Percentiles rank a stretch among this genome's conserved stretches.
Evolutionary conservation across 2,888 invertebrate genomes (phyloP).

Genomic region (Frankliniella intonsa): DNA sequence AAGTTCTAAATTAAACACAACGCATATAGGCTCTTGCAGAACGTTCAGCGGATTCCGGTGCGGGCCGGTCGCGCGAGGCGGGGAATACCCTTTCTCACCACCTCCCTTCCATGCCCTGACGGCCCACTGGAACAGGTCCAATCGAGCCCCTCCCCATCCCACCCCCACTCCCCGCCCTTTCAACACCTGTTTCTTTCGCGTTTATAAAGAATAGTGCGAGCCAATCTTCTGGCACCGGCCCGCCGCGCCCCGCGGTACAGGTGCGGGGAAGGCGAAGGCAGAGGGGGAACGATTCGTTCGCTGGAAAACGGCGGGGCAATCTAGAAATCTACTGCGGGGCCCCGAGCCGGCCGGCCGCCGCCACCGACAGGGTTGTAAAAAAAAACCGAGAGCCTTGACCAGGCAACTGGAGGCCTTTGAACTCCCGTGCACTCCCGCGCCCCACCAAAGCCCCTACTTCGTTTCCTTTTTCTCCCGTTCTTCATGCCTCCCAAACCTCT

Average conservation of each 20-base stretch:
- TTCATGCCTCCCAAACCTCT: neutral
- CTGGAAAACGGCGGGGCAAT: neutral
- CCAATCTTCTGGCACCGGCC: neutral
- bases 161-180: neutral
- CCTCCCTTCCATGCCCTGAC: no score
- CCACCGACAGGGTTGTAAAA: neutral
- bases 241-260: neutral
- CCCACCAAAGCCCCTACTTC: neutral
- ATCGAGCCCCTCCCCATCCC: no score
- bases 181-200: conserved; percentile 19
- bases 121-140: no score
- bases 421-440: no score
- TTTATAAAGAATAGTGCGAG: neutral
- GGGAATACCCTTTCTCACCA: no score
- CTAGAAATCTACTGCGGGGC: neutral
- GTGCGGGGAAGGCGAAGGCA: neutral
- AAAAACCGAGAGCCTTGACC: neutral
- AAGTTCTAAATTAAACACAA: no score
- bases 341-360: neutral
- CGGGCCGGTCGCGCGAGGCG: no score
- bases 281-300: neutral
- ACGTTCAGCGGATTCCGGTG: no score
- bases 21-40: no score
- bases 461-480: neutral
- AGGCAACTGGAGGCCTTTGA: no score